Conservation (phyloP, 2,113 vertebrate species). For the Axis porcinus region DNA sequence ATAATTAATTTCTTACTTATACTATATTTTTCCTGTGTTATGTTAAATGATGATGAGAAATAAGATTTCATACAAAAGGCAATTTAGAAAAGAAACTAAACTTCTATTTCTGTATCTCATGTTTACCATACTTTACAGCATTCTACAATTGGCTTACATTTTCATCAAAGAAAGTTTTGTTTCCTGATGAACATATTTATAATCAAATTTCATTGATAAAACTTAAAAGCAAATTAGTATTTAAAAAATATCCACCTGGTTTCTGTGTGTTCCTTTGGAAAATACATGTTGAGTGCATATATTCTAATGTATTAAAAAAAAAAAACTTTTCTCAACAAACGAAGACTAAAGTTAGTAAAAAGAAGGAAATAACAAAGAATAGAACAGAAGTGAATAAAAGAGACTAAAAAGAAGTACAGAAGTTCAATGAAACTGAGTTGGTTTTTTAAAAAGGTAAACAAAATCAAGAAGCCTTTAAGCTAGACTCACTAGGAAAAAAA, state of each 20-base stretch:
- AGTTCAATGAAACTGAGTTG: neutral
- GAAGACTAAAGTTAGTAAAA: neutral
- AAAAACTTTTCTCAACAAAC: neutral
- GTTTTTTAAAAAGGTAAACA: neutral
- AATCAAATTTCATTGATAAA: neutral
- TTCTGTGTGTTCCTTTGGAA: neutral
- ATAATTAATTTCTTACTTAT: neutral
- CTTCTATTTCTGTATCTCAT: neutral
- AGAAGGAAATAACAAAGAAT: neutral
- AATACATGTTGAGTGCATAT: neutral
- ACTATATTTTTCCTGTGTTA: neutral
- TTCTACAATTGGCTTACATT: neutral
- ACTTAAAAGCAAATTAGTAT: neutral
- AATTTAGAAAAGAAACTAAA: neutral
- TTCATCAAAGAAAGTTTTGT: neutral
- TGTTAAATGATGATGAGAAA: neutral
- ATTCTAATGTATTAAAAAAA: neutral
- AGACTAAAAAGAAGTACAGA: neutral
- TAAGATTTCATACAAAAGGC: neutral
- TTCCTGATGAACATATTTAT: neutral
- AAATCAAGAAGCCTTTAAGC: neutral
- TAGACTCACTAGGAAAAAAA: neutral
- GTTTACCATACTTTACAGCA: neutral
- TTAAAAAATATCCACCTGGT: neutral
- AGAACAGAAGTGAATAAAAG: neutral